Evolutionary conservation across 2,888 invertebrate species (phyloP).

Genomic region (Cerastoderma edule): DNA sequence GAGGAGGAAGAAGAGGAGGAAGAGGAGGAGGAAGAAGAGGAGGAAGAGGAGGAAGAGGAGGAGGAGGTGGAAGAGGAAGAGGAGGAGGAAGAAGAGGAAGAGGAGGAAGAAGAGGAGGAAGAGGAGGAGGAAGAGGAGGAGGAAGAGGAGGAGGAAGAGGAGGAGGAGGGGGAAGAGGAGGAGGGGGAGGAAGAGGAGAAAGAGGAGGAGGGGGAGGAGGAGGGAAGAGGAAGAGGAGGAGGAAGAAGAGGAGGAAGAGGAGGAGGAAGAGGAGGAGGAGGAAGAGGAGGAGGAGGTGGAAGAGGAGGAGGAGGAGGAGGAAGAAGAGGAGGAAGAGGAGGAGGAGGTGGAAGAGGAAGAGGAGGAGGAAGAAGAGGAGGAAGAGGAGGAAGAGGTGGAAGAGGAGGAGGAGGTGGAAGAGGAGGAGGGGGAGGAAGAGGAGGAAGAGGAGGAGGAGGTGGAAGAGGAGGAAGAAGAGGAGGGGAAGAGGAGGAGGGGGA

Average conservation of each 20-base stretch:
- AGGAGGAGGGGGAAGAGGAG: conserved; percentile 5
- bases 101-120: too few species aligned
- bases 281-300: background rate
- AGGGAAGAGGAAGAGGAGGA: too few species aligned
- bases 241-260: background rate
- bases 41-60: background rate
- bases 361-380: too few species aligned
- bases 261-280: background rate
- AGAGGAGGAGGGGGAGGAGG: too few species aligned
- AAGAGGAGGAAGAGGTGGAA: too few species aligned
- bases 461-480: background rate
- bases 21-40: background rate
- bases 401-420: too few species aligned
- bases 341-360: too few species aligned
- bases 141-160: conserved; percentile 1
- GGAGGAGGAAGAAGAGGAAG: background rate
- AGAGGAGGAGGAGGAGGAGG: background rate
- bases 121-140: conserved; percentile 2
- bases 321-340: background rate
- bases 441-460: conserved; percentile 1
- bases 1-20: background rate
- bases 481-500: background rate
- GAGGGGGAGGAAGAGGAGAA: too few species aligned
- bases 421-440: background rate
- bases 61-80: background rate